Evolutionary conservation across 2,888 invertebrate genomes (phyloP).

Genomic region (Epirrita christyi): DNA sequence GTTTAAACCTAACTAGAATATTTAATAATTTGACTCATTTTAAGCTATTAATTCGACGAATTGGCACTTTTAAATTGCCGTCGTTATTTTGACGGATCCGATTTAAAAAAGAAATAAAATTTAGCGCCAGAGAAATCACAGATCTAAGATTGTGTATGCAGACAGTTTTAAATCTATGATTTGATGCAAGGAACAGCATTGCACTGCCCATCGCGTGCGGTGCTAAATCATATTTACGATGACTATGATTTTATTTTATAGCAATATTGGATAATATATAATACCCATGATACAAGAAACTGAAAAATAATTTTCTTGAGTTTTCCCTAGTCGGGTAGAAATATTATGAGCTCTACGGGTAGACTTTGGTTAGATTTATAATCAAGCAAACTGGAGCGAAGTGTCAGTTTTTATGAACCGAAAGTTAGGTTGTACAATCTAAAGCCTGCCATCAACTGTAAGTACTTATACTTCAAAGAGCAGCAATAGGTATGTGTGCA

Average conservation of each 20-base stretch:
- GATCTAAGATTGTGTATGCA: not conserved
- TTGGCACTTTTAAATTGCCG: no score
- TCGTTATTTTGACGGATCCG: no score
- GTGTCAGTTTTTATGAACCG: slow-evolving; percentile 52
- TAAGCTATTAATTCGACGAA: no score
- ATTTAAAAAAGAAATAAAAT: slow-evolving; percentile 4
- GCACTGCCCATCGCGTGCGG: slow-evolving; percentile 18
- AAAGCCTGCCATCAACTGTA: not conserved
- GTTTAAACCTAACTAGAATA: no score
- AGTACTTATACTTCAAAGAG: no score
- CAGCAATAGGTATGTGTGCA: no score
- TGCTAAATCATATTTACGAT: not conserved
- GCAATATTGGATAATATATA: no score
- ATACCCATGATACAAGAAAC: no score
- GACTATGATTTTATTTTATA: no score
- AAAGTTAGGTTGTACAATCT: slow-evolving; percentile 32
- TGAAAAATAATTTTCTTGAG: no score
- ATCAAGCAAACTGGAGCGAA: slow-evolving; percentile 50
- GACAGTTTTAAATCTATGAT: slow-evolving; percentile 3
- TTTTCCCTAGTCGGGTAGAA: not conserved
- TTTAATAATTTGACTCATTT: no score
- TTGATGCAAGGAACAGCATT: slow-evolving; percentile 12
- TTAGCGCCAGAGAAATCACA: no score
- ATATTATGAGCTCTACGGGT: not conserved
- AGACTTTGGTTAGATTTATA: not conserved